phyloP scores from a whole-genome alignment of 2,797 vertebrate genomes.

The Sebastes alutus region DNA sequence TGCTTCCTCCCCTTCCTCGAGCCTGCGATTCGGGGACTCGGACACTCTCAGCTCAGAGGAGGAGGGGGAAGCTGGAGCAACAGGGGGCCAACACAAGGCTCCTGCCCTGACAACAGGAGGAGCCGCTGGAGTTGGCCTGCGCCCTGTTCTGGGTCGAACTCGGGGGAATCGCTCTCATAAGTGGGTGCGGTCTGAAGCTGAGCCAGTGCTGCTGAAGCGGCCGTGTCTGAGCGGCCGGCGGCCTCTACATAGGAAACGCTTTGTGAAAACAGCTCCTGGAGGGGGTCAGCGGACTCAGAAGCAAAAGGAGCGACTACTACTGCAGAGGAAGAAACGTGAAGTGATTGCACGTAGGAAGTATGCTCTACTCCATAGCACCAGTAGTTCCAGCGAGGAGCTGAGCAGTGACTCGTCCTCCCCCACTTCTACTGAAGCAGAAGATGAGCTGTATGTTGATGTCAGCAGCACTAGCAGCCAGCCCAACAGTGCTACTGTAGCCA shows the following conservation, averaged over 20 bases:
- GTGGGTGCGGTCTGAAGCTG: constrained; percentile 92
- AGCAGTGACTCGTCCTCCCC: constrained; percentile 93
- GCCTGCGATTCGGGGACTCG: constrained; percentile 95
- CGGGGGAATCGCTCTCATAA: constrained; percentile 89
- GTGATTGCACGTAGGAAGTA: constrained; percentile 94
- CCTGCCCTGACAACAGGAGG: constrained; percentile 76
- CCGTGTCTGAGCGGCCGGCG: constrained; percentile 88
- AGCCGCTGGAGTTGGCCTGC: constrained; percentile 70
- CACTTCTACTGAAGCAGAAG: constrained; percentile 94
- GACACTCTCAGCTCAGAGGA: constrained; percentile 98
- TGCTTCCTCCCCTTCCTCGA: constrained; percentile 96
- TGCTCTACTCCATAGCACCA: constrained; percentile 93
- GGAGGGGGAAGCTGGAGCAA: constrained; percentile 81
- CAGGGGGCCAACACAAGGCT: constrained; percentile 77
- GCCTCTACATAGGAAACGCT: constrained; percentile 91
- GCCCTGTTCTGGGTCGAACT: constrained; percentile 83
- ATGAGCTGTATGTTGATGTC: constrained; percentile 94
- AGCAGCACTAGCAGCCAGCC: constrained; percentile 93
- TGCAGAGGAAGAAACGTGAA: constrained; percentile 96
- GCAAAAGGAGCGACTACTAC: constrained; percentile 94
- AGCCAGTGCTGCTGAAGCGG: constrained; percentile 92
- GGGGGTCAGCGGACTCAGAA: constrained; percentile 93
- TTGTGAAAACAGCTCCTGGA: constrained; percentile 86
- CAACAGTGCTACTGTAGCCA: constrained; percentile 87
- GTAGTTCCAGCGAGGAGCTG: constrained; percentile 95